Conservation (phyloP, 92 coral and sea anemone genomes). For the Anthopleura xanthogrammica region DNA sequence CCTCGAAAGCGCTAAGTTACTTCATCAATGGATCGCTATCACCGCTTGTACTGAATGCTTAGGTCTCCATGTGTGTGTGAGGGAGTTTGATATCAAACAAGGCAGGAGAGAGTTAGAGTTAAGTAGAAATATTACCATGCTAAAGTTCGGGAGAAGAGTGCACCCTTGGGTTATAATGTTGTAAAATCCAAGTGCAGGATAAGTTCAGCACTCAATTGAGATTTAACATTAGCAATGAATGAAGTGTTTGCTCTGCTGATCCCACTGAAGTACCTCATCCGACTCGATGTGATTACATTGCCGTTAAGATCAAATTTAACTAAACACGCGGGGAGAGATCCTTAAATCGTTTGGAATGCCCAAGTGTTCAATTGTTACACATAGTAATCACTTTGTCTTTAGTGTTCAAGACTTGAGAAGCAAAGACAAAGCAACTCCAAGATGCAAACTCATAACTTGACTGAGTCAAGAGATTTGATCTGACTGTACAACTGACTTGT, state of each 20-base stretch:
- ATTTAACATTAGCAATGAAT: not conserved
- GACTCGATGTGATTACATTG: constrained; percentile 7
- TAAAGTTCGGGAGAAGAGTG: not conserved
- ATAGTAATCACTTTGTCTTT: not conserved
- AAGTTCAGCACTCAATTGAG: not conserved
- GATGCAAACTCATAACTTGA: not conserved
- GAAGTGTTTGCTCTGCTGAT: constrained; percentile 28
- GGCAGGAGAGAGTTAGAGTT: not conserved
- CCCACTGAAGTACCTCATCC: constrained; percentile 17
- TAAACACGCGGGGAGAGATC: not conserved
- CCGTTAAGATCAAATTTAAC: not conserved
- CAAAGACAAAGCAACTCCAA: not conserved
- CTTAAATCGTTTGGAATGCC: not conserved
- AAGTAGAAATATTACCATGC: not conserved
- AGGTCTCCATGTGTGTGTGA: not conserved
- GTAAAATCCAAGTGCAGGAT: not conserved
- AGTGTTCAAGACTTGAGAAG: not conserved
- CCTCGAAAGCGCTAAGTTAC: not conserved
- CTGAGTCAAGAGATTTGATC: not conserved
- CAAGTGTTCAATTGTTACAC: not conserved
- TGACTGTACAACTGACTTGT: not conserved
- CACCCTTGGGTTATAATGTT: not conserved
- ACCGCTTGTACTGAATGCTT: not conserved
- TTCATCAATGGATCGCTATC: not conserved
- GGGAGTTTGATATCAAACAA: not conserved